Evolutionary conservation across 2,113 vertebrate genomes (phyloP), one percentile per base, ranked within the genome.

Genomic region (Cephalophus harveyi): DNA sequence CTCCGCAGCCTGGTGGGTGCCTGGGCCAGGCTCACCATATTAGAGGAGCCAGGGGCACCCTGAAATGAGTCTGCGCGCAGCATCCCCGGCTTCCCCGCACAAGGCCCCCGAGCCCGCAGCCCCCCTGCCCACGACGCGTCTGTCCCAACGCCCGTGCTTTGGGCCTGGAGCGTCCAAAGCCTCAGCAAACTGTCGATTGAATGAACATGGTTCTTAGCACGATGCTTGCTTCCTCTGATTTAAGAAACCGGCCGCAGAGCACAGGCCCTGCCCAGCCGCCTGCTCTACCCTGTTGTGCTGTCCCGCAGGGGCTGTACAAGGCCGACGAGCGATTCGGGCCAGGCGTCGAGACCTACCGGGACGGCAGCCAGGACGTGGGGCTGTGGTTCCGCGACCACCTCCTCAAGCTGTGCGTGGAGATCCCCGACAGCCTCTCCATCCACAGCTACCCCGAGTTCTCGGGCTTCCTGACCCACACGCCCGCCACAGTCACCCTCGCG

Each of bases 291-390:
- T 0, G 1, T 0, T 6, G 19, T 23, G 21, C 4, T 14, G 6
- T 60, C 27, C 57, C 13, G 30, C 94, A 99, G 99, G 99, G 99
- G 30, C 98, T 99, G 95, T 99, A 99, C 96, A 99, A 97, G 46
- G 93, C 93, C 0, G 99, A 99, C 87, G 91, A 98, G n/a, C 98
- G 99, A 48, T 99, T 99, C 15, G 99, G 99, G 67, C 99, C 99
- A 0, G 99, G 99, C 19, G 93, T 99, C 2, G 54, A 99, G 79
- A 99, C 97, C 3, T 98, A 99, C 95, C 97, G 98, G 0, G 99
- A 99, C 1, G 98, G 98, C 8, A 96, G 67, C 43, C 98, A 99
- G 97, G 99, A 99, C 10, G 99, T 99, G 43, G 99, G 99, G 67
- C 97, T 99, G 89, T 99, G 99, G 99, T 97, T 99, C 36, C 95